These are phyloP conservation scores for Solea senegalensis DNA, from an alignment of 2,113 vertebrate species.

Conservation along the genomic window DNA sequence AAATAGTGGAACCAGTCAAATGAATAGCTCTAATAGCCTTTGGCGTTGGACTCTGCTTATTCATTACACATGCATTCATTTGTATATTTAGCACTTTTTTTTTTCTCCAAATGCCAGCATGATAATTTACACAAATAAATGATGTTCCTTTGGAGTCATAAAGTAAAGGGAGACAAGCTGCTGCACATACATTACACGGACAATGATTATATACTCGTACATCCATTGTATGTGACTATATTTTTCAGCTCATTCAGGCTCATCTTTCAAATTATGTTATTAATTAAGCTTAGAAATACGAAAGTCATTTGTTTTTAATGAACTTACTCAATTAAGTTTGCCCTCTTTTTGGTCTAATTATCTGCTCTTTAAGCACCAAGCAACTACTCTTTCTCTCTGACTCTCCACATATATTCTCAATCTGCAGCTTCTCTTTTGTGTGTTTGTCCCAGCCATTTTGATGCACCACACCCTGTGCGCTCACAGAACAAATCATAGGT, in stretches of 20 bases:
- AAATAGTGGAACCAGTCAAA: slow-evolving; percentile 59
- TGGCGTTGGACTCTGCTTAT: slow-evolving; percentile 53
- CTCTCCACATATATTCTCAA: slow-evolving; percentile 1
- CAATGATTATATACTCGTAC: slow-evolving; percentile 5
- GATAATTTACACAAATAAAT: slow-evolving; percentile 46
- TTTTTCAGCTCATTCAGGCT: slow-evolving; percentile 54
- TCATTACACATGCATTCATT: slow-evolving; percentile 56
- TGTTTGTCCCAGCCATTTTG: slow-evolving; percentile 9
- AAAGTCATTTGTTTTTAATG: slow-evolving; percentile 66
- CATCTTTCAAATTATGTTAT: slow-evolving; percentile 62
- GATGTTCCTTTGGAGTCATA: slow-evolving; percentile 28
- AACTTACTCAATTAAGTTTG: slow-evolving; percentile 63
- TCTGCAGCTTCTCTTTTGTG: slow-evolving; percentile 6
- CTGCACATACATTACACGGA: slow-evolving; percentile 12
- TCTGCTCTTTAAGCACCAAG: slow-evolving; percentile 28
- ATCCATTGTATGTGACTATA: slow-evolving; percentile 27
- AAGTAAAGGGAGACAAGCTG: slow-evolving; percentile 28
- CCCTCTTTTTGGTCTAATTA: slow-evolving; percentile 54
- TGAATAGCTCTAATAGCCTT: slow-evolving; percentile 65
- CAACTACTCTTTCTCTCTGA: not conserved
- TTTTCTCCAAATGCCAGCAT: slow-evolving; percentile 3
- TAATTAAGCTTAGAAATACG: slow-evolving; percentile 66
- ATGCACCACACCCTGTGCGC: slow-evolving; percentile 7
- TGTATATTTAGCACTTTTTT: slow-evolving; percentile 39
- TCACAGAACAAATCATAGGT: slow-evolving; percentile 10